These are phyloP conservation scores for Actinostola sp. DNA, from an alignment of 92 coral and sea anemone species.

Conservation along the genomic window DNA sequence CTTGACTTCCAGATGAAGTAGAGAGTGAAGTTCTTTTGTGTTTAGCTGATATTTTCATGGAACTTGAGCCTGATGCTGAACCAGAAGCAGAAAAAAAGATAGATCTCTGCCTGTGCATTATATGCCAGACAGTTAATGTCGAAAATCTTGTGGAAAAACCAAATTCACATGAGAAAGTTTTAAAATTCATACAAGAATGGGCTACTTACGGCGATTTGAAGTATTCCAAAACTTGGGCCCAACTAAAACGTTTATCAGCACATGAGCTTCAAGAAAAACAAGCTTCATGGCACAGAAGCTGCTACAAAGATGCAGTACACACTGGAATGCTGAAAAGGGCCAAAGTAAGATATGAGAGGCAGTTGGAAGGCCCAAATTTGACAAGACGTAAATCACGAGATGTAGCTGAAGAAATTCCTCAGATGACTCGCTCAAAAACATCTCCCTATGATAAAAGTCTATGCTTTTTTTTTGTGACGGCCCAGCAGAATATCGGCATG, in stretches of 20 bases:
- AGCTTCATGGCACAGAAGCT: slow-evolving; percentile 69
- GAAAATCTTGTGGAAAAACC: slow-evolving; percentile 55
- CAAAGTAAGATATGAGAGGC: slow-evolving; percentile 60
- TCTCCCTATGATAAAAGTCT: slow-evolving; percentile 55
- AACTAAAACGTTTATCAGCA: slow-evolving; percentile 25
- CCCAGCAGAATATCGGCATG: slow-evolving; percentile 39
- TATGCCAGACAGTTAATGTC: slow-evolving; percentile 12
- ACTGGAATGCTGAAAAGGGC: slow-evolving; percentile 65
- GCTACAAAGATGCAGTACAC: slow-evolving; percentile 68
- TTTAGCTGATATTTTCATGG: not conserved
- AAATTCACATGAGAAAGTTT: slow-evolving; percentile 39
- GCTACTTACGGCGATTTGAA: slow-evolving; percentile 25
- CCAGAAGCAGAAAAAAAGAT: not conserved
- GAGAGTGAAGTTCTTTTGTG: slow-evolving; percentile 5
- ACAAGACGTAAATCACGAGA: slow-evolving; percentile 53
- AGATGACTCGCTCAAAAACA: slow-evolving; percentile 65
- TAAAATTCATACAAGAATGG: slow-evolving; percentile 20
- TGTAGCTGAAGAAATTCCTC: slow-evolving; percentile 31
- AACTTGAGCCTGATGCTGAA: slow-evolving; percentile 6
- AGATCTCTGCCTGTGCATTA: slow-evolving; percentile 20
- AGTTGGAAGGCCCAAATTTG: slow-evolving; percentile 57
- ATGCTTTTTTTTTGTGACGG: slow-evolving; percentile 66
- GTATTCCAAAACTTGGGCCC: slow-evolving; percentile 36
- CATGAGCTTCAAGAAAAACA: slow-evolving; percentile 43
- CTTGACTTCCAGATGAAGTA: slow-evolving; percentile 15